Evolutionary conservation across 2,113 vertebrate species (phyloP).

Genomic region (Pteruthius melanotis): DNA sequence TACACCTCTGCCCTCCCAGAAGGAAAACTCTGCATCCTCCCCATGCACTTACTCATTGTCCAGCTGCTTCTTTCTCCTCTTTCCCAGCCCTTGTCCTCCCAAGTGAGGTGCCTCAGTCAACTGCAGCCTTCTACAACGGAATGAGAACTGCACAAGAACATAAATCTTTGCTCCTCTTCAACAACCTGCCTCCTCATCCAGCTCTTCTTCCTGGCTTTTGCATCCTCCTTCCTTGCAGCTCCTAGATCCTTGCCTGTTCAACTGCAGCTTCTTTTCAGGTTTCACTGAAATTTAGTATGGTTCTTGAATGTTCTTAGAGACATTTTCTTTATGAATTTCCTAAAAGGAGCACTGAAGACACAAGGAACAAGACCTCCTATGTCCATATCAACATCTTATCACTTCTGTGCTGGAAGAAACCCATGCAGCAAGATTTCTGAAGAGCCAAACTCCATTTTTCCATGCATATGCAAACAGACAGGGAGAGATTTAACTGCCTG

Average conservation of each 20-base stretch:
- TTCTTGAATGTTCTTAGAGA: not conserved
- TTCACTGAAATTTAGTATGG: fast-evolving
- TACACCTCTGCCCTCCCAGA: fast-evolving
- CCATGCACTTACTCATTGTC: not conserved
- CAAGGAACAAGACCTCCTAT: fast-evolving
- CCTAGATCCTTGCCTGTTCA: not conserved
- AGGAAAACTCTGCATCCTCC: not conserved
- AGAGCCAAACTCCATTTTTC: not conserved
- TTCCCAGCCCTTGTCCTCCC: not conserved
- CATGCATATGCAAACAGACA: not conserved
- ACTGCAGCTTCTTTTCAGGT: not conserved
- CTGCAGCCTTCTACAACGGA: fast-evolving
- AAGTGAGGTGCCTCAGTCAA: not conserved
- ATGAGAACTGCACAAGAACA: not conserved
- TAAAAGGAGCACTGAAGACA: not conserved
- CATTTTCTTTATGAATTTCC: not conserved
- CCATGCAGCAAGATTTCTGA: fast-evolving
- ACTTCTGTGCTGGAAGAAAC: not conserved
- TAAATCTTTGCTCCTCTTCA: not conserved
- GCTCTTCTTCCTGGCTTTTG: not conserved
- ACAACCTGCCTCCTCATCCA: not conserved
- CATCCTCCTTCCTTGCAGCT: not conserved
- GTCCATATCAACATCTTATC: not conserved
- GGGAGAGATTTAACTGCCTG: not conserved
- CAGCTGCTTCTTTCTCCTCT: not conserved